Evolutionary conservation across 2,797 vertebrate species (phyloP).

Genomic region (Trichosurus vulpecula): DNA sequence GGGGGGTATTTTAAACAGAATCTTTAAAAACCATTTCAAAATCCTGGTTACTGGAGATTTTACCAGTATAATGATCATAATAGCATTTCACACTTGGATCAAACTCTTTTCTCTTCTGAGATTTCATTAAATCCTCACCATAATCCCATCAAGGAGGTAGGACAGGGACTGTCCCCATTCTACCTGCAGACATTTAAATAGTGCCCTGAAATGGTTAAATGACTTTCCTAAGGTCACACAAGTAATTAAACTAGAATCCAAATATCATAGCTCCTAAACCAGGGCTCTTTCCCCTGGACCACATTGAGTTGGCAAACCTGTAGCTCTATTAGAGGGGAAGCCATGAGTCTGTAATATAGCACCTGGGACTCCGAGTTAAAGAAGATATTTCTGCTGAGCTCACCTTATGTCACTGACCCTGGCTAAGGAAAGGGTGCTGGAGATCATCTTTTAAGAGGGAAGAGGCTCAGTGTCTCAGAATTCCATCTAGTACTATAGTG

Average conservation of each 20-base stretch:
- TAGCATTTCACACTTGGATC: neutral
- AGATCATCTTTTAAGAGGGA: neutral
- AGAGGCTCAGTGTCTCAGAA: neutral
- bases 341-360: neutral
- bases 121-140: neutral
- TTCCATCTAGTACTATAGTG: neutral
- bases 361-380: neutral
- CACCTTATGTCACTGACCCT: neutral
- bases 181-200: neutral
- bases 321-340: neutral
- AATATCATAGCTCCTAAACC: neutral
- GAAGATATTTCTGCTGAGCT: neutral
- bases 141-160: neutral
- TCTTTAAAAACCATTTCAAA: neutral
- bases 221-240: neutral
- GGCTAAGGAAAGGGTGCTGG: neutral
- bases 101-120: neutral
- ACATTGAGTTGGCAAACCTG: neutral
- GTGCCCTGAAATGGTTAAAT: neutral
- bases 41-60: neutral
- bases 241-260: neutral
- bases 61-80: neutral
- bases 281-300: neutral
- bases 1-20: neutral
- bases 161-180: neutral